These are phyloP conservation scores for Pammene aurita DNA, from an alignment of 2,888 invertebrate genomes.

Conservation along the genomic window DNA sequence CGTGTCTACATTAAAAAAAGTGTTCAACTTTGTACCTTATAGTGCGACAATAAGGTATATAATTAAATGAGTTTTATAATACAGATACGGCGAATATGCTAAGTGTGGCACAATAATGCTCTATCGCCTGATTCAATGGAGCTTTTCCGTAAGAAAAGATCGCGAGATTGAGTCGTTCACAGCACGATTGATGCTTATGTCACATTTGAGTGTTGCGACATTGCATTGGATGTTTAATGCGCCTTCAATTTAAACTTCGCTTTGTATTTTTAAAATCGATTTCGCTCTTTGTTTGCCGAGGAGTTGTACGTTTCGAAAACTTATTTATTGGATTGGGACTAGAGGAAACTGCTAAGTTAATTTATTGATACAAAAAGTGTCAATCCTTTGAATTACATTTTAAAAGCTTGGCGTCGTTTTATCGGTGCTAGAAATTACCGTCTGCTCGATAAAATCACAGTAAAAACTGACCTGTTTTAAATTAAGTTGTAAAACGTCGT, in stretches of 20 bases:
- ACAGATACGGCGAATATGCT: not conserved
- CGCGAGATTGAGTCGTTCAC: slow-evolving; percentile 68
- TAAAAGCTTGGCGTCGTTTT: slow-evolving; percentile 40
- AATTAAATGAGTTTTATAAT: not conserved
- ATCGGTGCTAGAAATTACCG: slow-evolving; percentile 45
- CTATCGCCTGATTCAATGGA: slow-evolving; percentile 68
- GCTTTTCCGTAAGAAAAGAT: slow-evolving; percentile 71
- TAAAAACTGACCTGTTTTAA: slow-evolving; percentile 65
- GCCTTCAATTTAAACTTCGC: slow-evolving; percentile 11
- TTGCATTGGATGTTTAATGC: slow-evolving; percentile 40
- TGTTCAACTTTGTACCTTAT: not conserved
- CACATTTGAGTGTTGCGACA: slow-evolving; percentile 56
- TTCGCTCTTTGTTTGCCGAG: not conserved
- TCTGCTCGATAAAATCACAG: slow-evolving; percentile 52
- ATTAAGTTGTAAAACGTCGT: slow-evolving; percentile 76
- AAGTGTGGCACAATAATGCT: slow-evolving; percentile 58
- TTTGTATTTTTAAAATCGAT: slow-evolving; percentile 9
- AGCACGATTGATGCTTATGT: slow-evolving; percentile 62
- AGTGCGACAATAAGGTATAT: not conserved
- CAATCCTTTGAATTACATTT: slow-evolving; percentile 20
- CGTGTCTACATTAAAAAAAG: not conserved
- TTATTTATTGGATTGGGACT: not conserved
- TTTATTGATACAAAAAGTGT: slow-evolving; percentile 19
- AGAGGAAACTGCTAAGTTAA: slow-evolving; percentile 1
- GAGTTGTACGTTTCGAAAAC: not conserved